phyloP scores from a whole-genome alignment of 2,113 vertebrate genomes.

The Cheilinus undulatus region DNA sequence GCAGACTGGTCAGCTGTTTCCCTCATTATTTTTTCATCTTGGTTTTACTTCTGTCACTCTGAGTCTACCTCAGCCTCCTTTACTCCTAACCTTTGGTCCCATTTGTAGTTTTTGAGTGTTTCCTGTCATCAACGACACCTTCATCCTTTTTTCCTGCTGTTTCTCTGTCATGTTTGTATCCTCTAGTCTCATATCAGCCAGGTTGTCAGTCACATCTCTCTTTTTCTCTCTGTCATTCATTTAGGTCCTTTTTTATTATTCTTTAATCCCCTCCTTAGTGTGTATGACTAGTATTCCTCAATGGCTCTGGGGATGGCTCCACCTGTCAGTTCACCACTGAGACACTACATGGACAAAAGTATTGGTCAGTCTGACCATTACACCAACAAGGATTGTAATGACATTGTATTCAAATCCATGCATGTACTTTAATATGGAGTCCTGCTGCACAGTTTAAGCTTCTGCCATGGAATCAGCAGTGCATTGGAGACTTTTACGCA shows the following conservation, averaged over 20 bases:
- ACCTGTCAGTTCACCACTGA: neutral
- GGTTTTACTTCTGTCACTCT: constrained; percentile 19
- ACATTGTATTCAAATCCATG: too few relatives aligned
- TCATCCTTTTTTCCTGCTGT: neutral
- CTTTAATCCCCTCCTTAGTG: too few relatives aligned
- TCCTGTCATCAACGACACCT: neutral
- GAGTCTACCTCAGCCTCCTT: neutral
- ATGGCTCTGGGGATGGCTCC: neutral
- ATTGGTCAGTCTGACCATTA: too few relatives aligned
- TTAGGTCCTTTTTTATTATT: neutral
- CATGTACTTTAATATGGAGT: too few relatives aligned
- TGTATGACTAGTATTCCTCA: too few relatives aligned
- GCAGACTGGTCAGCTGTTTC: constrained; percentile 39
- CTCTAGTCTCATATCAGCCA: neutral
- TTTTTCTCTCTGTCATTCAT: neutral
- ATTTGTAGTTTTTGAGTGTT: neutral
- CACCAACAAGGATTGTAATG: too few relatives aligned
- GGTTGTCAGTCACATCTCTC: neutral
- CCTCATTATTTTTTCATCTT: constrained; percentile 59
- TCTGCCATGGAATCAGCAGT: too few relatives aligned
- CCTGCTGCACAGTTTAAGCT: too few relatives aligned
- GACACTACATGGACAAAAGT: too few relatives aligned
- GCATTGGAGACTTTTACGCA: too few relatives aligned
- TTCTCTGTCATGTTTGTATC: neutral
- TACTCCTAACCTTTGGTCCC: constrained; percentile 15